phyloP scores from a whole-genome alignment of 2,113 vertebrate genomes.

The Melanerpes formicivorus region DNA sequence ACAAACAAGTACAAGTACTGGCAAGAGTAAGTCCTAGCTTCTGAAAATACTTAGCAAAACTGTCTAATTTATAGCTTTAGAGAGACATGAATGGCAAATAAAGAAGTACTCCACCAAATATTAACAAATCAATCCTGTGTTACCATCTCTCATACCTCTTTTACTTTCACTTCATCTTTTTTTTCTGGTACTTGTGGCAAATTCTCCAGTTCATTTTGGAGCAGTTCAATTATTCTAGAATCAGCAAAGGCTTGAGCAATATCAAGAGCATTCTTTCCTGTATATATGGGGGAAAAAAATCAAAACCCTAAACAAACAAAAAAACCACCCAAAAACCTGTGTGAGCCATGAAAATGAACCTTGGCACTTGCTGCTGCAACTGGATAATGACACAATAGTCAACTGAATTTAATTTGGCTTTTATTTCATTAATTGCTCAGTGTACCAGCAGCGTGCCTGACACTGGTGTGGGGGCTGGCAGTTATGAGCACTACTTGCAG shows the following conservation, averaged over 20 bases:
- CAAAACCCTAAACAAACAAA: no score
- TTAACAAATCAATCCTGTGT: background rate
- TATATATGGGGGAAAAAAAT: background rate
- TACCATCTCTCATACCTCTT: constrained; percentile 62
- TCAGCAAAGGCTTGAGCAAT: constrained; percentile 84
- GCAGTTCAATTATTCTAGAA: constrained; percentile 78
- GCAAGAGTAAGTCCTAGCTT: background rate
- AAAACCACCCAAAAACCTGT: background rate
- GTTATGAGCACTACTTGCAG: background rate
- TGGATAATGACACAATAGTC: background rate
- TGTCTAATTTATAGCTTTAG: background rate
- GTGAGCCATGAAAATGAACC: background rate
- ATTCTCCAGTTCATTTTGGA: constrained; percentile 80
- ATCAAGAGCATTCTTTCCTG: constrained; percentile 85
- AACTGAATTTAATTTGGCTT: background rate
- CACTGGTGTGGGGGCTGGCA: background rate
- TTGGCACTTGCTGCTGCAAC: background rate
- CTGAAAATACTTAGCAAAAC: background rate
- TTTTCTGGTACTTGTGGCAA: constrained; percentile 75
- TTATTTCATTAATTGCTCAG: background rate
- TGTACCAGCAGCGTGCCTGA: background rate
- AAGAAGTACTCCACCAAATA: background rate
- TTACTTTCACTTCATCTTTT: constrained; percentile 56
- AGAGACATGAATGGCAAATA: background rate
- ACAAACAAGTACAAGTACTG: background rate